Evolutionary conservation across 2,113 vertebrate genomes (phyloP).

Genomic region (Spheniscus mendiculus): DNA sequence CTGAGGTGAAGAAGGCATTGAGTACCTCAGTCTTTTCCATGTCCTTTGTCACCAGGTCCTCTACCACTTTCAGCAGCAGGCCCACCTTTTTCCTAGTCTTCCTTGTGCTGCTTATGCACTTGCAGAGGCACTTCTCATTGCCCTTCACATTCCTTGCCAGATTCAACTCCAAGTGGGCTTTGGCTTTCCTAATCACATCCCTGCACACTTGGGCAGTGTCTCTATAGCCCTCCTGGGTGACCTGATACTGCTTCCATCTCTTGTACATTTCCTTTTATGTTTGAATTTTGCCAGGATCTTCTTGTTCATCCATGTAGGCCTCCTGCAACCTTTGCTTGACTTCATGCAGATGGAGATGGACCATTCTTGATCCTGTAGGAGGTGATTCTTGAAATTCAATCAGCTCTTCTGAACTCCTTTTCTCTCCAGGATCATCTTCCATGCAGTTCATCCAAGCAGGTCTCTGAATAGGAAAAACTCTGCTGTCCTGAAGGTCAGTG

Average conservation of each 20-base stretch:
- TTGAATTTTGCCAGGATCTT: neutral
- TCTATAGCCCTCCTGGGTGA: neutral
- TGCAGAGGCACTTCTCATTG: neutral
- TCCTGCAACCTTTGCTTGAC: neutral
- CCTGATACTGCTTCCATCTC: neutral
- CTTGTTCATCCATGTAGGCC: neutral
- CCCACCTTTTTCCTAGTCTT: neutral
- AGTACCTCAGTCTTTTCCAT: too few relatives aligned
- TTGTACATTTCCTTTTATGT: neutral
- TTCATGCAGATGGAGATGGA: neutral
- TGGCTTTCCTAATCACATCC: neutral
- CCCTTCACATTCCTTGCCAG: neutral
- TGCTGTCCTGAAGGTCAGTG: neutral
- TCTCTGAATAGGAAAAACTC: neutral
- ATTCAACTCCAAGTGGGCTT: neutral
- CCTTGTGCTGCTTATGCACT: neutral
- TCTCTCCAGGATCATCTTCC: neutral
- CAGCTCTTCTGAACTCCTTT: neutral
- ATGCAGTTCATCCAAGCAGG: neutral
- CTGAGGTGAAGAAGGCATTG: too few relatives aligned
- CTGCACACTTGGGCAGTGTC: neutral
- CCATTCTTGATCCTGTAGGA: neutral
- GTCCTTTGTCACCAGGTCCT: too few relatives aligned
- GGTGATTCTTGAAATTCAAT: neutral
- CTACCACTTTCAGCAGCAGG: neutral